Evolutionary conservation across 1,140 invertebrate genomes (phyloP).

Genomic region (Anoplophora glabripennis): DNA sequence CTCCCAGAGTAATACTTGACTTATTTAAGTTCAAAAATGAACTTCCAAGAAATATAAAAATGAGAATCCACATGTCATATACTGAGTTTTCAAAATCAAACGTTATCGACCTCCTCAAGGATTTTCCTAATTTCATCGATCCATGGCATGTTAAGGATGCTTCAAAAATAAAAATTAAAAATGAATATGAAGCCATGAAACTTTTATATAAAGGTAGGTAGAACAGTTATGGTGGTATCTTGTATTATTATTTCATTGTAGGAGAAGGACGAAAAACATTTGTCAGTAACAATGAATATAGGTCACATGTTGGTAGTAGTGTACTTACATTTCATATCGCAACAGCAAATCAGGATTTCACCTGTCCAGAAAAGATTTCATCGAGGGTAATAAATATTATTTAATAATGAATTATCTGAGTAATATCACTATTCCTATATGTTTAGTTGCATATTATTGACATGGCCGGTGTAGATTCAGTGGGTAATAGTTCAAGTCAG

Average conservation of each 20-base stretch:
- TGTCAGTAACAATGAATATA: slow-evolving; percentile 20
- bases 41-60: slow-evolving; percentile 30
- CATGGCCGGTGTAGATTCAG: slow-evolving; percentile 38
- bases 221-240: neutral
- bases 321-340: slow-evolving; percentile 36
- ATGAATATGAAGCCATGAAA: slow-evolving; percentile 28
- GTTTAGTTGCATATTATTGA: slow-evolving; percentile 44
- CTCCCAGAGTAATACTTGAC: slow-evolving; percentile 30
- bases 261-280: slow-evolving; percentile 36
- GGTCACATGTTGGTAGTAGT: slow-evolving; percentile 31
- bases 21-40: slow-evolving; percentile 26
- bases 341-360: slow-evolving; percentile 29
- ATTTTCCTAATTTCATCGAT: slow-evolving; percentile 16
- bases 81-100: slow-evolving; percentile 32
- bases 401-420: neutral
- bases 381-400: slow-evolving; percentile 28
- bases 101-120: slow-evolving; percentile 33
- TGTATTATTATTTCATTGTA: slow-evolving; percentile 18
- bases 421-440: slow-evolving; percentile 8
- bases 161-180: slow-evolving; percentile 16
- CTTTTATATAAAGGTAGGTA: slow-evolving; percentile 31
- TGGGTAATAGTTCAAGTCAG: slow-evolving; percentile 25
- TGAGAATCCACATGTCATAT: slow-evolving; percentile 36
- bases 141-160: slow-evolving; percentile 15
- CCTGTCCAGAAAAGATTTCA: slow-evolving; percentile 19